Evolutionary conservation across 2,113 vertebrate species (phyloP), one percentile per base, ranked within the genome.

Genomic region (Atlantisia rogersi): DNA sequence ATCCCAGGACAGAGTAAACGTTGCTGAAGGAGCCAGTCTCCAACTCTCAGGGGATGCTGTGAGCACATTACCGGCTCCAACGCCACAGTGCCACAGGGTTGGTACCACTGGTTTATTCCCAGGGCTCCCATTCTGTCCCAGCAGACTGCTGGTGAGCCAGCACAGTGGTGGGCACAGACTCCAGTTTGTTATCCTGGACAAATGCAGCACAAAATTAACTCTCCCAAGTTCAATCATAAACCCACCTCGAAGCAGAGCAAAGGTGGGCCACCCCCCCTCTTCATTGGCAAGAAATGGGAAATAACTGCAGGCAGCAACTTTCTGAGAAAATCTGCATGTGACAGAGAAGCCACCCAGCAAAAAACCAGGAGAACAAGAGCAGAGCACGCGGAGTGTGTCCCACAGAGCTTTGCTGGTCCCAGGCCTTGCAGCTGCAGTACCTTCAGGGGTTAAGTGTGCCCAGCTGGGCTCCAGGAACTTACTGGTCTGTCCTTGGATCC

Each of bases 341-440:
- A 37, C 12, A 21, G 64, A 3, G 48, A 22, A 44, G 25, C 13
- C 42, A 15, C 15, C 35, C 65, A 32, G 26, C 2, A 4, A 39
- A 59, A 46, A 46, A 25, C 31, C 0, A 12, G 58, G 65, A 29
- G 13, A 32, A 9, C 12, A 17, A 58, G 58, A 6, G 26, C 1
- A 15, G 16, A 26, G 15, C 1, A 3, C 0, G 18, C 5, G 18
- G 18, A 32, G 32, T 19, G 1, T 1, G 8, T 3, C n/a, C 15
- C 1, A 42, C 52, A 42, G 74, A 64, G 58, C 64, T 64, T 6
- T 22, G 74, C 74, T 17, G 58, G 24, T 29, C 31, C 50, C 2
- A 1, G 32, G 6, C 28, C 25, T 53, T 21, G 60, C 37, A 46
- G 68, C 24, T 48, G 22, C 11, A 4, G 56, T 6, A 22, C 18